Conservation (phyloP, 30 jellyfish, hydroid and myxozoan species). For the Mastigias papua region DNA sequence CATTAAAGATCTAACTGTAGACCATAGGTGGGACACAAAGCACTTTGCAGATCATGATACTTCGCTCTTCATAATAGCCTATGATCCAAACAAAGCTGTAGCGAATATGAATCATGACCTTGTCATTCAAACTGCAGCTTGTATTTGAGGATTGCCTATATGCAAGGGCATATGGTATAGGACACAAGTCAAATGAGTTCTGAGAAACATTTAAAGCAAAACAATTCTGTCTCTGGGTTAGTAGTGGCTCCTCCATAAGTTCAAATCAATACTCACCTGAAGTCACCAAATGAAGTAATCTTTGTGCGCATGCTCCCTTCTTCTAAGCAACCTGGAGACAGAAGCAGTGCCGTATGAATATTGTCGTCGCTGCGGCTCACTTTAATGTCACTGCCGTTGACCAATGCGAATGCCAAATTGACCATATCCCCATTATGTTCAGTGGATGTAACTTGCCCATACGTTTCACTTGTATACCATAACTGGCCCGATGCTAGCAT, state of each 20-base stretch:
- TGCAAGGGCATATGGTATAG: no score
- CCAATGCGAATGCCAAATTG: conserved; percentile 31
- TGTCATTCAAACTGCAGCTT: no score
- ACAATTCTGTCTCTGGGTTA: no score
- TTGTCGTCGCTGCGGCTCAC: conserved; percentile 58
- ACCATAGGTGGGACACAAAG: no score
- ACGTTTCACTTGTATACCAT: conserved; percentile 34
- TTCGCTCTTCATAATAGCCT: no score
- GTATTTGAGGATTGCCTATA: no score
- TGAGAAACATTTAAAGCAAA: no score
- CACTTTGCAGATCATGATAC: no score
- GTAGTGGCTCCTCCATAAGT: not conserved
- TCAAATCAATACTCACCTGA: conserved; percentile 41
- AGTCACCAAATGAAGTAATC: conserved; percentile 55
- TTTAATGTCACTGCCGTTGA: conserved; percentile 43
- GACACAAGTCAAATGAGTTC: no score
- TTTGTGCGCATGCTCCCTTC: conserved; percentile 38
- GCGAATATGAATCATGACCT: no score
- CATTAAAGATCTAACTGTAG: no score
- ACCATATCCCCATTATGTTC: conserved; percentile 45
- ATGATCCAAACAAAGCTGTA: no score
- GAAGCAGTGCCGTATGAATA: conserved; percentile 37
- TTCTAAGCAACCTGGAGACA: conserved; percentile 42
- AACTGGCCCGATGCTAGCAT: conserved; percentile 39
- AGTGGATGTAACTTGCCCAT: conserved; percentile 14